phyloP scores from a whole-genome alignment of 2,888 invertebrate genomes.

The Siphlonurus alternatus region DNA sequence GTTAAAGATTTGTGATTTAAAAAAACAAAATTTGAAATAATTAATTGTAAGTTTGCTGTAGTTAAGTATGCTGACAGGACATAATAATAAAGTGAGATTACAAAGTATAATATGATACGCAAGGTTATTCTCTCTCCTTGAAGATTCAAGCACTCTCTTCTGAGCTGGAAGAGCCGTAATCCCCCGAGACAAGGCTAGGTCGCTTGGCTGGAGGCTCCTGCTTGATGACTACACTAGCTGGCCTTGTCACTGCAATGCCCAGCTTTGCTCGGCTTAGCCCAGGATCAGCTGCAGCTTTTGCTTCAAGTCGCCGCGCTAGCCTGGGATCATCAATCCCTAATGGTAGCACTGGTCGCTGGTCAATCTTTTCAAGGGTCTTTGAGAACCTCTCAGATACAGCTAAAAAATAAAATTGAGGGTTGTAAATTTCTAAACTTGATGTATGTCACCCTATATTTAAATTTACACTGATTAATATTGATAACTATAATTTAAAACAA shows the following conservation, averaged over 20 bases:
- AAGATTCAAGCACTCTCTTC: not conserved
- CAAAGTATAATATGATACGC: no score
- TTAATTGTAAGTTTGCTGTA: no score
- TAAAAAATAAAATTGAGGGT: constrained; percentile 9
- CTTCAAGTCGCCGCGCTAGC: not conserved
- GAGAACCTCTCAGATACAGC: constrained; percentile 17
- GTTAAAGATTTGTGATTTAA: no score
- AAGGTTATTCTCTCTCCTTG: no score
- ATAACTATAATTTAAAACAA: no score
- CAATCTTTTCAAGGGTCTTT: constrained; percentile 14
- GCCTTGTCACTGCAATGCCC: not conserved
- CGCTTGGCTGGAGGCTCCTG: not conserved
- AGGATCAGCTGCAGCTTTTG: no score
- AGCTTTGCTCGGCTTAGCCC: not conserved
- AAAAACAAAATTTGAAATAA: no score
- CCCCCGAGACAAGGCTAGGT: not conserved
- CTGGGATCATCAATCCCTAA: constrained; percentile 2
- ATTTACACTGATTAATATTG: no score
- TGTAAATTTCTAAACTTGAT: no score
- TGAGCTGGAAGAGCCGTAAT: not conserved
- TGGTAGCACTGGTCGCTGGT: constrained; percentile 15
- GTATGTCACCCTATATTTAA: no score
- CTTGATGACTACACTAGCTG: not conserved
- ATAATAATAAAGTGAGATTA: no score
- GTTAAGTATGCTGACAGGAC: no score